These are phyloP conservation scores for Galagoides demidoff DNA, from an alignment of 2,797 vertebrate genomes.

Conservation along the genomic window DNA sequence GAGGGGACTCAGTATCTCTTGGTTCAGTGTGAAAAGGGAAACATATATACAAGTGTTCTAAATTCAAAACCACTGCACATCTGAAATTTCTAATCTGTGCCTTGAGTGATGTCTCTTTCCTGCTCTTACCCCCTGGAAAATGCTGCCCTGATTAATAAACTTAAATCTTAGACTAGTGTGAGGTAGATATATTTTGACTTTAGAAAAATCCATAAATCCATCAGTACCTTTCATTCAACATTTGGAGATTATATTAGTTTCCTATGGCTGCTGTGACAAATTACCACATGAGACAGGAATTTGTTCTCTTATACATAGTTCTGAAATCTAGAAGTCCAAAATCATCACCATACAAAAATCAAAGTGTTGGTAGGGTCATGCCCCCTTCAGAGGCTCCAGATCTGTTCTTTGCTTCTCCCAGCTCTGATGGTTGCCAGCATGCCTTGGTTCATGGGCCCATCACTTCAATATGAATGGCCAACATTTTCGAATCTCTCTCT, in stretches of 20 bases:
- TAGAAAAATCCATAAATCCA: neutral
- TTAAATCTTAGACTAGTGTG: neutral
- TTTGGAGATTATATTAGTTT: constrained; percentile 10
- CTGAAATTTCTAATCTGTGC: neutral
- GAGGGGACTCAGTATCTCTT: neutral
- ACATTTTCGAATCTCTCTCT: neutral
- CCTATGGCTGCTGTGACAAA: neutral
- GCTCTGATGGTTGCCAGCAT: neutral
- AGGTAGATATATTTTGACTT: neutral
- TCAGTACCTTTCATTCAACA: neutral
- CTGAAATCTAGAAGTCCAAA: neutral
- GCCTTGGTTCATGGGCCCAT: neutral
- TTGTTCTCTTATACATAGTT: neutral
- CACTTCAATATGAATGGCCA: neutral
- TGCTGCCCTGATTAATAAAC: neutral
- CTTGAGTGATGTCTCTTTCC: neutral
- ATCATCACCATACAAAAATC: neutral
- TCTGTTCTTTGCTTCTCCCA: neutral
- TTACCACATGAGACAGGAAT: neutral
- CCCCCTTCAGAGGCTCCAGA: neutral
- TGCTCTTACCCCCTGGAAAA: neutral
- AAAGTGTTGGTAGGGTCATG: neutral
- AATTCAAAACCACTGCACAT: neutral
- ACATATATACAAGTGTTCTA: neutral
- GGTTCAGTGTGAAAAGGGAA: neutral